phyloP scores from a whole-genome alignment of 2,888 invertebrate genomes.

The Tetropium fuscum region DNA sequence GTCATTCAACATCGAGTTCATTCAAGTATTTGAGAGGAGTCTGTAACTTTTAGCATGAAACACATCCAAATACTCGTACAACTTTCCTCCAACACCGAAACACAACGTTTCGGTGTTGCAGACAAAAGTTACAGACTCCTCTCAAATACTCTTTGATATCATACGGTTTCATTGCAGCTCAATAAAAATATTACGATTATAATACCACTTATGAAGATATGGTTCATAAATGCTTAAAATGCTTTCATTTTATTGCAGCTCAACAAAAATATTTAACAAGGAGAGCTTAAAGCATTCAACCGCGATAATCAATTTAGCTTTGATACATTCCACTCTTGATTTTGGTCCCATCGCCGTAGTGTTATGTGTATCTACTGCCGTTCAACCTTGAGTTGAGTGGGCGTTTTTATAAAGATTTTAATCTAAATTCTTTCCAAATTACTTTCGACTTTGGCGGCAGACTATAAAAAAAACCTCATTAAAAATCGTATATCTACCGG shows the following conservation, averaged over 20 bases:
- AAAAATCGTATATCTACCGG: slow-evolving; percentile 47
- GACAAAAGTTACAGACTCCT: too few relatives aligned
- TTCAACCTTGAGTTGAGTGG: slow-evolving; percentile 52
- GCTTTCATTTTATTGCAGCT: slow-evolving; percentile 3
- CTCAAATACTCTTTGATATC: too few relatives aligned
- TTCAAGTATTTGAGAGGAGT: too few relatives aligned
- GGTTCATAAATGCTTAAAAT: too few relatives aligned
- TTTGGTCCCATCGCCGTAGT: slow-evolving; percentile 24
- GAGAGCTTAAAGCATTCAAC: slow-evolving; percentile 11
- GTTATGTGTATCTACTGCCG: slow-evolving; percentile 25
- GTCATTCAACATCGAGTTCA: too few relatives aligned
- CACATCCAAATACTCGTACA: too few relatives aligned
- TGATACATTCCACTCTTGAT: slow-evolving; percentile 29
- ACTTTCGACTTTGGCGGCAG: slow-evolving; percentile 50
- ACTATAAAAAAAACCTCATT: slow-evolving; percentile 49
- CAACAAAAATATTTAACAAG: slow-evolving; percentile 5
- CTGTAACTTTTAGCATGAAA: too few relatives aligned
- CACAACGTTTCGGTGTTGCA: too few relatives aligned
- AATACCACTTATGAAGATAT: too few relatives aligned
- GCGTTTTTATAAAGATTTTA: slow-evolving; percentile 56
- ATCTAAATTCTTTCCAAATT: slow-evolving; percentile 57
- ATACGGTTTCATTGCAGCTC: too few relatives aligned
- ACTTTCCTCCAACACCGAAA: too few relatives aligned
- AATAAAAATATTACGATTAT: too few relatives aligned
- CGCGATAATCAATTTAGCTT: slow-evolving; percentile 20